Evolutionary conservation across 2,113 vertebrate species (phyloP), one percentile per base, ranked within the genome.

Genomic region (Mormyrus lacerda): DNA sequence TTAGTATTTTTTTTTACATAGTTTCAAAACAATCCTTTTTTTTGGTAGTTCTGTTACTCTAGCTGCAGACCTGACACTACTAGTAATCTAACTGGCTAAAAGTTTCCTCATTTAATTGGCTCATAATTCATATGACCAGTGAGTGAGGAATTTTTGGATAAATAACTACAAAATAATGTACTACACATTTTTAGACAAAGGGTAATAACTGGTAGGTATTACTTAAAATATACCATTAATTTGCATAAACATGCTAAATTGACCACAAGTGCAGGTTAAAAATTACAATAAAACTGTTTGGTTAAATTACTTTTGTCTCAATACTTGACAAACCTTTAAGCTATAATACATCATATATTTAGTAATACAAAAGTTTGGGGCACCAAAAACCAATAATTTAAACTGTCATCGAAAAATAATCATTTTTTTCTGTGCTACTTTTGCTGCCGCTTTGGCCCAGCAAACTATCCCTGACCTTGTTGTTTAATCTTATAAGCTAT

Each of bases 381-480:
- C 39, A 42, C 17, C 13, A 79, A 42, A 47, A 47, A 17, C 39
- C n/a, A 84, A 84, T 84, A 47, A 45, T 21, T 11, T 45, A 45
- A 45, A 47, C 39, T 84, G 82, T 84, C 42, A 44, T 45, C 82
- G 24, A 84, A 84, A 79, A 8, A n/a, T 15, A n/a, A 21, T 24
- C 4, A 13, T 61, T 45, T 42, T 51, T 84, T 47, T 44, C 24
- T 84, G 82, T 84, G 82, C 39, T 84, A n/a, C 45, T 84, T 84
- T 11, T 11, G 42, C 44, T 24, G 44, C 79, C 8, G 47, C 79
- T 21, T 82, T 4, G 44, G 76, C 8, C 17, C 76, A 3, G 76
- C 4, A 44, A 50, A 27, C 6, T 47, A 48, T 50, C 44, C 85
- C 55, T 87, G 85, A 87, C 85, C 85, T 87, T 87, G 85, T 87